Evolutionary conservation across 2,113 vertebrate species (phyloP).

Genomic region (Carassius gibelio): DNA sequence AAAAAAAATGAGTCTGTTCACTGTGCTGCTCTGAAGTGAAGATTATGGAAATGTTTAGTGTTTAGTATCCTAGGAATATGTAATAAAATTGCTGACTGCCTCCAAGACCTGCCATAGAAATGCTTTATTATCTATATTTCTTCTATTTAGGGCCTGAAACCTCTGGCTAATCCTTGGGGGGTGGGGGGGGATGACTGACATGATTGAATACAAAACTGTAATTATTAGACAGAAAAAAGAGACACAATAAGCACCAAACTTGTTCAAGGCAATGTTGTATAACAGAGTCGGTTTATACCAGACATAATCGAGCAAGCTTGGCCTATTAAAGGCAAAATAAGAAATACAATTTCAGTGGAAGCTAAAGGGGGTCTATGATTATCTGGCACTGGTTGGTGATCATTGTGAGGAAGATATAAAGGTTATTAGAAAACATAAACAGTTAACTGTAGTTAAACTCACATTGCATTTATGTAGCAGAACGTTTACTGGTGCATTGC

Average conservation of each 20-base stretch:
- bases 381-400: background rate
- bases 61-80: conserved; percentile 49
- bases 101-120: conserved; percentile 48
- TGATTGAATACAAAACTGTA: conserved; percentile 29
- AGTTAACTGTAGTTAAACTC: conserved; percentile 33
- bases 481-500: conserved; percentile 22
- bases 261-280: conserved; percentile 4
- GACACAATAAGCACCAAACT: conserved; percentile 2
- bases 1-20: conserved; percentile 58
- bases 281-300: background rate
- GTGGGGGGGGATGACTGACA: background rate
- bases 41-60: conserved; percentile 62
- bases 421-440: conserved; percentile 16
- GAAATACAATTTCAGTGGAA: background rate
- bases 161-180: background rate
- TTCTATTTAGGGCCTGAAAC: conserved; percentile 32
- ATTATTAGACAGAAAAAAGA: conserved; percentile 15
- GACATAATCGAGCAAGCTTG: background rate
- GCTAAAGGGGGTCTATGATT: background rate
- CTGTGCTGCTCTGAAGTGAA: conserved; percentile 53
- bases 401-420: conserved; percentile 19
- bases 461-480: conserved; percentile 40
- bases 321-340: background rate
- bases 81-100: conserved; percentile 57
- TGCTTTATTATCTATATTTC: conserved; percentile 50